A percentile compares a stretch with the other conserved stretches of the same genome.
Conservation (phyloP, 2,113 vertebrate genomes). For the Bubo blakistoni region DNA sequence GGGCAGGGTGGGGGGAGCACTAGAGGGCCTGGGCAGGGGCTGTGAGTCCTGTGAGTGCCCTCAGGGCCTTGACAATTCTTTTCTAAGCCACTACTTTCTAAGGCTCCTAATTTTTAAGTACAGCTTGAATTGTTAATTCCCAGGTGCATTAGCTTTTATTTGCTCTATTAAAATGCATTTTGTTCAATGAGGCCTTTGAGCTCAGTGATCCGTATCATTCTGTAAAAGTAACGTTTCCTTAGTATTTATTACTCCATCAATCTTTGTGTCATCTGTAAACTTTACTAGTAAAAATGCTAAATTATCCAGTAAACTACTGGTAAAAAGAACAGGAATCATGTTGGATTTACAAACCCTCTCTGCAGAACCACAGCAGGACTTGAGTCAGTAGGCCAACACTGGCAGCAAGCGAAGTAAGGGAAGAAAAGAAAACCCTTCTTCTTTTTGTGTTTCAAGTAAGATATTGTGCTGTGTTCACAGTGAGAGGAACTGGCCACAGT, state of each 20-base stretch:
- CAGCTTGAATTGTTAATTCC: background rate
- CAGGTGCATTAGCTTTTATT: background rate
- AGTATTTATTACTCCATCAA: background rate
- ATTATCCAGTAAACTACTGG: background rate
- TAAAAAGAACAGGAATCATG: background rate
- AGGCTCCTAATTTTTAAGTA: background rate
- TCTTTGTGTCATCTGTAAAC: background rate
- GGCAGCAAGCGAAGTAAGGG: background rate
- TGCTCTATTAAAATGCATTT: background rate
- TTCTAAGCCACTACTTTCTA: background rate
- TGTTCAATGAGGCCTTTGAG: background rate
- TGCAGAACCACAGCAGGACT: background rate
- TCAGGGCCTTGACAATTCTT: background rate
- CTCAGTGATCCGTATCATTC: background rate
- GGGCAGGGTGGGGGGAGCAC: accelerated
- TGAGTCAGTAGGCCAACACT: background rate
- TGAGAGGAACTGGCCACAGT: background rate
- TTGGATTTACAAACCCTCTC: background rate
- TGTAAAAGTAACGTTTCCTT: background rate
- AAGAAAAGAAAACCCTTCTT: background rate
- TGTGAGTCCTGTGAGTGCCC: background rate
- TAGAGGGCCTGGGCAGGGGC: accelerated
- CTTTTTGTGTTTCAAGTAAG: background rate
- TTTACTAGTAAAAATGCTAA: background rate
- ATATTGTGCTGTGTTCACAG: background rate